Conservation (phyloP, 2,888 invertebrate species). For the Xestia sexstrigata region DNA sequence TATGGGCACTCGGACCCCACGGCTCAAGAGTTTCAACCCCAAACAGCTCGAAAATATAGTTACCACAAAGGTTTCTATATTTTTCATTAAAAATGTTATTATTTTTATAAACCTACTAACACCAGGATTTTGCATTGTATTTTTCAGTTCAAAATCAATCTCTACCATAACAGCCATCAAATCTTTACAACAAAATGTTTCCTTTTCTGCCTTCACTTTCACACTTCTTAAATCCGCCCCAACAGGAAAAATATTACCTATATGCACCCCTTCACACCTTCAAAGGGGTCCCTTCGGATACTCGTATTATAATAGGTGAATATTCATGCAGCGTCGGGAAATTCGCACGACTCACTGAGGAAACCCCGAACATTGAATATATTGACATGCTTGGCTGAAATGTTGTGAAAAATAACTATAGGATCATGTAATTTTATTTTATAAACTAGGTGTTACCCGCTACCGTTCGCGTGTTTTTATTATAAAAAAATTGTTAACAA, state of each 20-base stretch:
- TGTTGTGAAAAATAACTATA: background rate
- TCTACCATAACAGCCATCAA: background rate
- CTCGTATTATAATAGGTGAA: slow-evolving; percentile 39
- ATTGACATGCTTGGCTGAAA: background rate
- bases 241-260: slow-evolving; percentile 38
- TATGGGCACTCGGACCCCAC: too few relatives aligned
- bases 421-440: background rate
- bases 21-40: too few relatives aligned
- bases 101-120: too few relatives aligned
- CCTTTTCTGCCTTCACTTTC: background rate
- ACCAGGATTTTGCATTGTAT: background rate
- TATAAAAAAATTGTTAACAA: too few relatives aligned
- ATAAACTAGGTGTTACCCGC: background rate
- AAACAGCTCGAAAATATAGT: too few relatives aligned
- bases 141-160: background rate
- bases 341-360: slow-evolving; percentile 22
- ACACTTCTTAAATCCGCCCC: slow-evolving; percentile 25
- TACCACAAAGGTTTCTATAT: too few relatives aligned
- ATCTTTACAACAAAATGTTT: slow-evolving; percentile 9
- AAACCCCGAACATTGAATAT: slow-evolving; percentile 9
- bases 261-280: slow-evolving; percentile 44
- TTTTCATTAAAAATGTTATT: too few relatives aligned
- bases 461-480: too few relatives aligned
- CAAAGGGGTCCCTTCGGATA: slow-evolving; percentile 37
- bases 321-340: slow-evolving; percentile 28